Percentiles rank a stretch among this genome's conserved stretches.
Evolutionary conservation across 2,797 vertebrate genomes (phyloP).

Genomic region (Cuculus canorus): DNA sequence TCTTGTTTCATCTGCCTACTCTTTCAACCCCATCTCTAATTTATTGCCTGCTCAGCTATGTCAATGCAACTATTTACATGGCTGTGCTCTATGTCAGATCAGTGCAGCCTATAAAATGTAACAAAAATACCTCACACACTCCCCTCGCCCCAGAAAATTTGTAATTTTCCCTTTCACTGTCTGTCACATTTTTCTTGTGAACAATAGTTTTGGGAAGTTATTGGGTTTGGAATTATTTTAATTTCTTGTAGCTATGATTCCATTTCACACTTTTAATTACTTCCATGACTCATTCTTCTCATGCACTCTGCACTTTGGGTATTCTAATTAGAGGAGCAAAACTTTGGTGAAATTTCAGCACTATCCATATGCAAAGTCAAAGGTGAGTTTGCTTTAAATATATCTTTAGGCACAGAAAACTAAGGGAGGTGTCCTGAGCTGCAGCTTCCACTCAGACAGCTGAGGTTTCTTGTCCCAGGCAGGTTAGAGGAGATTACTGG

Average conservation of each 20-base stretch:
- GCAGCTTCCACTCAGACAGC: not conserved
- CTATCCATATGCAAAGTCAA: not conserved
- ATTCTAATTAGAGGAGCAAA: not conserved
- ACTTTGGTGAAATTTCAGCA: not conserved
- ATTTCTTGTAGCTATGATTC: not conserved
- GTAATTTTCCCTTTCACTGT: not conserved
- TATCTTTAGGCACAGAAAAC: not conserved
- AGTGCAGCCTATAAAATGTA: not conserved
- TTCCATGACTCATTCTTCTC: not conserved
- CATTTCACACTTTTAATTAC: not conserved
- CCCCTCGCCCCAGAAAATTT: too few relatives aligned
- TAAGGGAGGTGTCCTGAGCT: not conserved
- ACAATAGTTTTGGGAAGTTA: not conserved
- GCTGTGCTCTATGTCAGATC: not conserved
- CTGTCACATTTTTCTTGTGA: not conserved
- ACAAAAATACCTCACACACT: not conserved
- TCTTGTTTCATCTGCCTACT: not conserved
- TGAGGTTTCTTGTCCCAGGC: not conserved
- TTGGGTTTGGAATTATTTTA: not conserved
- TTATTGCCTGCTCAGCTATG: not conserved
- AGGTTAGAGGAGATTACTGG: not conserved
- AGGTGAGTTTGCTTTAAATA: not conserved
- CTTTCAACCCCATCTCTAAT: not conserved
- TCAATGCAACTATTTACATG: not conserved
- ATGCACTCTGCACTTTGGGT: not conserved